Base-by-base conservation (phyloP, 2,888 invertebrate genomes). In the Sycophila texana region DNA sequence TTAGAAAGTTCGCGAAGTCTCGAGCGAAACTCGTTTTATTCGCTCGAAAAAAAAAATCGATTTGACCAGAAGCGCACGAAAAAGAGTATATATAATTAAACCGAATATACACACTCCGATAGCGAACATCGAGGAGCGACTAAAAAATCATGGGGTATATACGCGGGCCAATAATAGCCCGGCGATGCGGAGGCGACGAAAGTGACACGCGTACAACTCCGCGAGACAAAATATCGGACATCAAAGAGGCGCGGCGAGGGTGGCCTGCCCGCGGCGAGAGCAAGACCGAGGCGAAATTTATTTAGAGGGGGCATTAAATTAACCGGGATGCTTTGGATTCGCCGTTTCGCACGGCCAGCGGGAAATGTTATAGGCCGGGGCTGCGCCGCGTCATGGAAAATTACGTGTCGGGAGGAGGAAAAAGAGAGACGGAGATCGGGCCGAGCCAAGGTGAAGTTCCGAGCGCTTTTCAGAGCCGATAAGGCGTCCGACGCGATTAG, bases 331-430 rank as follows among this genome's bases (percentile, higher is more conserved):
- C 39, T 39, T 39, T 39, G 7, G 39, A 39, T 39, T 39, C 39
- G 39, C 30, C 2, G 30, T 30, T 30, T 30, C 30, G 30, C 30
- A 30, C 4, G 30, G 30, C 30, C 39, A 39, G 39, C 39, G 39
- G 39, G 39, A 4, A 39, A 39, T 5, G 39, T 7, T 39, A n/a
- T n/a, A 4, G 39, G 49, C 51, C 39, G 39, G 39, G 39, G 39
- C n/a, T n/a, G n/a, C n/a, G n/a, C n/a, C 39, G 66, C 77, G 77
- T 77, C 77, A 77, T 77, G 77, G 77, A 77, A 77, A 77, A 72
- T 72, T 58, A 72, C 77, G 26, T 47, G 26, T 47, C 47, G 58
- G 12, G 67, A 55, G 65, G 53, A 39, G 26, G 60, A 20, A 22
- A 39, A 5, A 73, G 22, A 61, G 16, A 68, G 61, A 68, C 20